A percentile compares a stretch with the other conserved stretches of the same genome.
phyloP scores from a whole-genome alignment of 2,797 vertebrate species.

The Sebastes aleutianus region DNA sequence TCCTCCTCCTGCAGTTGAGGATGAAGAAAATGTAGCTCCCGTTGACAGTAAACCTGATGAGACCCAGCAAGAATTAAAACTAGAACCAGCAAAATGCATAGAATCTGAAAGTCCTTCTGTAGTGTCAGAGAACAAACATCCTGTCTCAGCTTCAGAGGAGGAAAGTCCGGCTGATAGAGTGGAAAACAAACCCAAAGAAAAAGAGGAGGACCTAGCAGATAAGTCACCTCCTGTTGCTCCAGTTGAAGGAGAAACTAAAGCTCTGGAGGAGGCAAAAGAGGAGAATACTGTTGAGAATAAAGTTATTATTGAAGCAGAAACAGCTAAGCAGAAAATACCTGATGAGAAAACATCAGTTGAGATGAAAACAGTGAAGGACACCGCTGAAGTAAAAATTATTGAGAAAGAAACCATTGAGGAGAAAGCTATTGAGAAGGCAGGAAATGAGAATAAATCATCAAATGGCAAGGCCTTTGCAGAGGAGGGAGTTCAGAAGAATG shows the following conservation, averaged over 20 bases:
- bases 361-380: slow-evolving; percentile 3
- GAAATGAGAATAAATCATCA: slow-evolving; percentile 15
- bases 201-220: background rate
- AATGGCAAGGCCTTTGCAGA: slow-evolving; percentile 32
- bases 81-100: background rate
- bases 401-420: background rate
- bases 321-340: background rate
- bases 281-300: slow-evolving; percentile 4
- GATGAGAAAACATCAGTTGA: slow-evolving; percentile 22
- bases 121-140: slow-evolving; percentile 4
- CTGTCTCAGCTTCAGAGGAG: slow-evolving; percentile 6
- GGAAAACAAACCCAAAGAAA: slow-evolving; percentile 16
- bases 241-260: slow-evolving; percentile 17
- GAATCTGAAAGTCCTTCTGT: background rate
- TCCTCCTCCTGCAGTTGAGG: background rate
- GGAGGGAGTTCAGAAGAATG: slow-evolving; percentile 6
- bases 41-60: slow-evolving; percentile 23
- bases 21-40: background rate
- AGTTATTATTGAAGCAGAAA: background rate
- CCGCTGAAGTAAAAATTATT: background rate
- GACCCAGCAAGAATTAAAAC: slow-evolving; percentile 1
- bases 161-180: slow-evolving; percentile 9
- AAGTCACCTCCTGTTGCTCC: background rate
- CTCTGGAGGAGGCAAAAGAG: slow-evolving; percentile 4
- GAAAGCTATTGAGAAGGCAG: background rate